Evolutionary conservation across 2,888 invertebrate species (phyloP).

Genomic region (Drosophila falleni): DNA sequence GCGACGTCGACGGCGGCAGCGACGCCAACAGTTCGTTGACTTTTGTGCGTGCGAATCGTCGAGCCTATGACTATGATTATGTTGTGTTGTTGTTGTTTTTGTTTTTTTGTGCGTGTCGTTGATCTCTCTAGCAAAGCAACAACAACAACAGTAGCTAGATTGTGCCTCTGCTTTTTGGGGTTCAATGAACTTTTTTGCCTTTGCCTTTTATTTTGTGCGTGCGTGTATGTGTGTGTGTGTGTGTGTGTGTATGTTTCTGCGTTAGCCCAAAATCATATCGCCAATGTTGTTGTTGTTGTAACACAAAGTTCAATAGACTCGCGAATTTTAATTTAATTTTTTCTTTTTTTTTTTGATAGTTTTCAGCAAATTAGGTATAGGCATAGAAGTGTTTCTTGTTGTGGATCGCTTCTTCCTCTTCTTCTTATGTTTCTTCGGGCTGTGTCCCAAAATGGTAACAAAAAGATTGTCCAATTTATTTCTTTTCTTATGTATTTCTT

Average conservation of each 20-base stretch:
- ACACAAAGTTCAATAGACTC: slow-evolving; percentile 80
- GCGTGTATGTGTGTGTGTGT: slow-evolving; percentile 30
- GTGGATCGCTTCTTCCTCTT: not conserved
- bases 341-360: slow-evolving; percentile 12
- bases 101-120: slow-evolving; percentile 77
- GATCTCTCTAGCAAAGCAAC: slow-evolving; percentile 63
- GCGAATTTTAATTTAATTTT: slow-evolving; percentile 51
- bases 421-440: not conserved
- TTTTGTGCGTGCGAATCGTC: slow-evolving; percentile 62
- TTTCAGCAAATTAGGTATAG: slow-evolving; percentile 17
- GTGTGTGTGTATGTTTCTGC: slow-evolving; percentile 25
- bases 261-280: slow-evolving; percentile 48
- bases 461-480: not conserved
- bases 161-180: slow-evolving; percentile 36
- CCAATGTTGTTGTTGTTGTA: slow-evolving; percentile 41
- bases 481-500: not conserved
- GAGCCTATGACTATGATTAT: slow-evolving; percentile 42
- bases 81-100: slow-evolving; percentile 44
- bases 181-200: slow-evolving; percentile 78
- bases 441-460: not conserved
- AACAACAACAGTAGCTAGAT: slow-evolving; percentile 36
- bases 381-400: not conserved
- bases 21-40: slow-evolving; percentile 63
- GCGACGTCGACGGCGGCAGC: slow-evolving; percentile 39
- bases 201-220: slow-evolving; percentile 42